A percentile compares a stretch with the other conserved stretches of the same genome.
These are phyloP conservation scores for Pteropus rufus DNA, from an alignment of 2,797 vertebrate species.

Conservation along the genomic window DNA sequence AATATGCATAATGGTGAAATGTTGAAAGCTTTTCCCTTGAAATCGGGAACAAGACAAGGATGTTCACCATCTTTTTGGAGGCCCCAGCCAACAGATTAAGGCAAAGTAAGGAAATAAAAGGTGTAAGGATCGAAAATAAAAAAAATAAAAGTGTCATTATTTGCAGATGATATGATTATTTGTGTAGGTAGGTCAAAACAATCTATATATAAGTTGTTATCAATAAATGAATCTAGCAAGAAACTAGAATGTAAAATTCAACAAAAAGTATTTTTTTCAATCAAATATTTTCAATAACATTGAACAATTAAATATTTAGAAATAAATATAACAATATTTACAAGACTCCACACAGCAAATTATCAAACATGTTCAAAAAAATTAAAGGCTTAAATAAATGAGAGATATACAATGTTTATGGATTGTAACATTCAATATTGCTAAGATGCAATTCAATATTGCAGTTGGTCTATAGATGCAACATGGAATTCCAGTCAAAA, in stretches of 20 bases:
- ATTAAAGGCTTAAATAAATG: background rate
- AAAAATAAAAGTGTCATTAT: background rate
- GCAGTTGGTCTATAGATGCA: background rate
- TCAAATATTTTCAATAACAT: background rate
- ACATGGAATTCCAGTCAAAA: background rate
- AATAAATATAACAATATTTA: background rate
- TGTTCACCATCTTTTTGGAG: background rate
- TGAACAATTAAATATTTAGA: background rate
- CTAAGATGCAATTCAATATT: background rate
- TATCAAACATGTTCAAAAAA: background rate
- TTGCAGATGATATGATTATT: background rate
- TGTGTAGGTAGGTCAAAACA: background rate
- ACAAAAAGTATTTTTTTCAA: background rate
- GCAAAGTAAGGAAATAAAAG: background rate
- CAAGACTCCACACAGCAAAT: background rate
- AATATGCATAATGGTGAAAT: background rate
- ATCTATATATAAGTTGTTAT: background rate
- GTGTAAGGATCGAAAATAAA: background rate
- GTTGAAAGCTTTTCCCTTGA: background rate
- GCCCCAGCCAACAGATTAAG: background rate
- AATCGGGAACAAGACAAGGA: background rate
- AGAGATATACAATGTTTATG: background rate
- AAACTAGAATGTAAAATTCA: background rate
- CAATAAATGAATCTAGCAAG: background rate
- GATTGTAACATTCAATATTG: background rate